Percentiles rank a stretch among this genome's conserved stretches.
Evolutionary conservation across 2,113 vertebrate genomes (phyloP).

Genomic region (Grantiella picta): DNA sequence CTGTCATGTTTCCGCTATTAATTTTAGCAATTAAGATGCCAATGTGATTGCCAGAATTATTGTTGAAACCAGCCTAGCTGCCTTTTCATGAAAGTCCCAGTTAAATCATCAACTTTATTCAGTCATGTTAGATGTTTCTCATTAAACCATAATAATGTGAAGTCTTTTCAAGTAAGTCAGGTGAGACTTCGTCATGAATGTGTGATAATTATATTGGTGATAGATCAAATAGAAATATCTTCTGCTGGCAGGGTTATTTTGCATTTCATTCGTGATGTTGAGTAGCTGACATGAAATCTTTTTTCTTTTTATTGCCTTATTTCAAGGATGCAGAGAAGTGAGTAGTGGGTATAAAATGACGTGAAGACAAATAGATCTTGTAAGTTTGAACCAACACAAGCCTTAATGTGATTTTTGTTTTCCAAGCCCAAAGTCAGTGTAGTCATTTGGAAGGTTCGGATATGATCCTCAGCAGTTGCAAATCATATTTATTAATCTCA

Average conservation of each 20-base stretch:
- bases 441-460: not conserved
- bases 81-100: not conserved
- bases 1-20: not conserved
- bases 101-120: not conserved
- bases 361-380: not conserved
- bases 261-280: slow-evolving; percentile 3
- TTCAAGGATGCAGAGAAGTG: not conserved
- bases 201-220: not conserved
- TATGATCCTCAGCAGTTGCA: not conserved
- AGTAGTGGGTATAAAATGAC: not conserved
- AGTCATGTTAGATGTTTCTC: not conserved
- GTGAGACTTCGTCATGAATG: slow-evolving; percentile 9
- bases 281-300: not conserved
- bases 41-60: not conserved
- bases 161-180: not conserved
- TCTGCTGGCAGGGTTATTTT: slow-evolving; percentile 16
- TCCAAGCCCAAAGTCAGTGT: not conserved
- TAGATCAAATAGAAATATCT: not conserved
- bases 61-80: not conserved
- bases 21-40: not conserved
- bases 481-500: not conserved
- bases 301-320: not conserved
- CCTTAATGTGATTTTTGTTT: not conserved
- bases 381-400: not conserved
- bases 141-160: slow-evolving; percentile 25